Evolutionary conservation across 2,113 vertebrate species (phyloP).

Genomic region (Casuarius casuarius): DNA sequence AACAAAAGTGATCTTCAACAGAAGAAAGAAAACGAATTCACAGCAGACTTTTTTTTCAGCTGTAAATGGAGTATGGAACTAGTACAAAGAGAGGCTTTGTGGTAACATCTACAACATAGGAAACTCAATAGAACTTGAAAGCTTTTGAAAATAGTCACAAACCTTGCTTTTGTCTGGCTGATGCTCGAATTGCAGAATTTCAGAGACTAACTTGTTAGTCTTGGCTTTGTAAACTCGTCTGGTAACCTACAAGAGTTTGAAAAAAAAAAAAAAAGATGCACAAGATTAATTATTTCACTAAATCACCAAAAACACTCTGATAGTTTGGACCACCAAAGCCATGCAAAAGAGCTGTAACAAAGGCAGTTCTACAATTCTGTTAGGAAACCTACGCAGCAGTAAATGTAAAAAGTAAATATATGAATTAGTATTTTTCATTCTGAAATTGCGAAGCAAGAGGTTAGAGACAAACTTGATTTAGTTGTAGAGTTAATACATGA

Average conservation of each 20-base stretch:
- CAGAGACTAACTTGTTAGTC: constrained; percentile 67
- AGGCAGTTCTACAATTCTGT: background rate
- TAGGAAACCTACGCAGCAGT: background rate
- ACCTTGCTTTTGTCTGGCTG: constrained; percentile 55
- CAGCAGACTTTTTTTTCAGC: background rate
- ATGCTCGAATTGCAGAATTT: constrained; percentile 77
- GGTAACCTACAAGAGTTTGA: constrained; percentile 71
- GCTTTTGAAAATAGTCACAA: constrained; percentile 24
- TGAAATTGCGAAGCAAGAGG: background rate
- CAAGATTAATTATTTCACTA: background rate
- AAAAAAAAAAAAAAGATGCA: background rate
- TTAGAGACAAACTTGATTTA: background rate
- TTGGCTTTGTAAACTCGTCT: constrained; percentile 75
- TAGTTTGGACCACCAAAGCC: background rate
- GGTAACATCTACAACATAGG: background rate
- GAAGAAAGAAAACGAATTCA: background rate
- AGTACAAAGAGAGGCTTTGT: background rate
- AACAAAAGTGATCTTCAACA: background rate
- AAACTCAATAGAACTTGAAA: background rate
- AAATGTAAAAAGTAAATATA: background rate
- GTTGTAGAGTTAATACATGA: background rate
- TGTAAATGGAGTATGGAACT: background rate
- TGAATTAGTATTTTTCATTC: constrained; percentile 49
- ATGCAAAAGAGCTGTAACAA: background rate
- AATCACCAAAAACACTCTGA: background rate